Evolutionary conservation across 1,140 invertebrate species (phyloP).

Genomic region (Caerostris darwini): DNA sequence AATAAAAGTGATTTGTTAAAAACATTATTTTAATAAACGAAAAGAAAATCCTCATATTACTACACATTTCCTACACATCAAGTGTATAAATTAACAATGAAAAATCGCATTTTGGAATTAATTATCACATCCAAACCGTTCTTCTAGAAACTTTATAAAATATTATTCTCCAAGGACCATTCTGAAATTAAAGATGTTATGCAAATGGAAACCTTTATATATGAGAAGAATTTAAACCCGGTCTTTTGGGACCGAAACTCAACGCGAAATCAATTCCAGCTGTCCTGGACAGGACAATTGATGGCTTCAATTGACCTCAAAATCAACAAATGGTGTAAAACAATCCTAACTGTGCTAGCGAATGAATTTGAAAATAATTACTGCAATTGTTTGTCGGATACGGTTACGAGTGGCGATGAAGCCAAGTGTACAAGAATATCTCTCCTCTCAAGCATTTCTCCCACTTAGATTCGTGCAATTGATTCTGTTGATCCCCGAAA

Average conservation of each 20-base stretch:
- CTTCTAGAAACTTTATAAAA: no score
- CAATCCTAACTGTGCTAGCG: slow-evolving; percentile 19
- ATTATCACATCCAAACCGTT: no score
- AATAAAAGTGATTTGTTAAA: no score
- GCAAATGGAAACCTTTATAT: not conserved
- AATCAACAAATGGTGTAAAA: slow-evolving; percentile 63
- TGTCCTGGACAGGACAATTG: not conserved
- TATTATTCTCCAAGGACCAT: no score
- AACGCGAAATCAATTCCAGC: not conserved
- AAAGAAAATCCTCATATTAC: no score
- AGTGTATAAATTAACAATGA: no score
- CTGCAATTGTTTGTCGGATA: slow-evolving; percentile 53
- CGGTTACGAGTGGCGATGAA: not conserved
- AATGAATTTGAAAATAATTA: slow-evolving; percentile 64
- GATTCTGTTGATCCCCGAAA: slow-evolving; percentile 47
- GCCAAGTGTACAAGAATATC: not conserved
- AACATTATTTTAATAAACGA: no score
- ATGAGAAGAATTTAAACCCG: not conserved
- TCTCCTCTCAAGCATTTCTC: not conserved
- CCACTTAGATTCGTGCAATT: slow-evolving; percentile 46
- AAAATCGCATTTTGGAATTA: no score
- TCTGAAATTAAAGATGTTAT: no score
- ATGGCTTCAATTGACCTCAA: slow-evolving; percentile 49
- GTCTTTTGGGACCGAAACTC: not conserved
- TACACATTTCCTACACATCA: no score